Conservation (phyloP, 2,113 vertebrate species). For the Globicephala melas region DNA sequence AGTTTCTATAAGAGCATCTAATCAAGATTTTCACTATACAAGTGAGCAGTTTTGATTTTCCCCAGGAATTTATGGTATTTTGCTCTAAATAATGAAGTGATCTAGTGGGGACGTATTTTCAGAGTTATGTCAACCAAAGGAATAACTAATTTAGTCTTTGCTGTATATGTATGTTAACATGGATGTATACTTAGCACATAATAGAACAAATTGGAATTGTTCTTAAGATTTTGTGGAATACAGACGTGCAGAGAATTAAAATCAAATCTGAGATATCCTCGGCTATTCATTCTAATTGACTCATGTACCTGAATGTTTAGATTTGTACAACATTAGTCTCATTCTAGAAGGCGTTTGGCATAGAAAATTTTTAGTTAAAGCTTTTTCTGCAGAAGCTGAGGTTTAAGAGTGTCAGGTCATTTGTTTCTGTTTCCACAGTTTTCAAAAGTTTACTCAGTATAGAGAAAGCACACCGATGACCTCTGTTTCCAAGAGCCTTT, state of each 20-base stretch:
- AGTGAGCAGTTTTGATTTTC: background rate
- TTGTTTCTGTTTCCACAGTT: background rate
- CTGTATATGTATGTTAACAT: background rate
- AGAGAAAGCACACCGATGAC: background rate
- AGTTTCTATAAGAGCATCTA: background rate
- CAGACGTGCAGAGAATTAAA: background rate
- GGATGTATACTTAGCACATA: background rate
- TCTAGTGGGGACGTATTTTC: background rate
- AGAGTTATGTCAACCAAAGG: background rate
- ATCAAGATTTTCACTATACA: background rate
- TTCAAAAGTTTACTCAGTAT: background rate
- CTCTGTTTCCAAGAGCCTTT: background rate
- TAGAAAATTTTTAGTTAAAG: background rate
- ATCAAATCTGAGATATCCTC: background rate
- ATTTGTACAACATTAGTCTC: background rate
- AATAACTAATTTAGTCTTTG: background rate
- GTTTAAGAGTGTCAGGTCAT: background rate
- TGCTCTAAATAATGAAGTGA: background rate
- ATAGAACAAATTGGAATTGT: background rate
- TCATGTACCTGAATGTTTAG: background rate
- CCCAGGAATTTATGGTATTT: background rate
- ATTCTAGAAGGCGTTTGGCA: background rate
- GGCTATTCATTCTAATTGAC: background rate
- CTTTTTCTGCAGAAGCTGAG: background rate
- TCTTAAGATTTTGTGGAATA: background rate